Percentiles rank a stretch among this genome's conserved stretches.
Conservation (phyloP, 2,888 invertebrate species). For the Drosophila monieri region DNA sequence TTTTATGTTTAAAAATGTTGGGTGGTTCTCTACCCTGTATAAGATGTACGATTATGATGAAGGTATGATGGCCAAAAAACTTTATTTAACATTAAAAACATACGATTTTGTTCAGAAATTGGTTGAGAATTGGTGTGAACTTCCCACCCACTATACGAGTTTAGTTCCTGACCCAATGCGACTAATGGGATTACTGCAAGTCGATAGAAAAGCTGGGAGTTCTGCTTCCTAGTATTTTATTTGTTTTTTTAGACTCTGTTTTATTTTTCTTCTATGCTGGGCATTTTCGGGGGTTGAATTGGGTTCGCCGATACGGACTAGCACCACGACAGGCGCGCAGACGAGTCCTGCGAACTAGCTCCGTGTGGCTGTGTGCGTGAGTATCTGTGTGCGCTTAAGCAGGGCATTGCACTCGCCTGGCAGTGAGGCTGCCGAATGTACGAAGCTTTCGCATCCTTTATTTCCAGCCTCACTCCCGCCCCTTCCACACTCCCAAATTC, state of each 20-base stretch:
- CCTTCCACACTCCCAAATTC: conserved; percentile 49
- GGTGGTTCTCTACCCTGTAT: conserved; percentile 45
- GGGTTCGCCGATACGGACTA: conserved; percentile 59
- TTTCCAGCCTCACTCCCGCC: conserved; percentile 4
- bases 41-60: neutral
- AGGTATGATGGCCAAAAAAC: neutral
- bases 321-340: conserved; percentile 75
- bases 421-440: conserved; percentile 22
- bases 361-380: conserved; percentile 10
- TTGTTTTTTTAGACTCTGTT: conserved; percentile 5
- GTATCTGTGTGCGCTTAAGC: conserved; percentile 62
- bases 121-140: too few species aligned
- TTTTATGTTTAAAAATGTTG: conserved; percentile 78
- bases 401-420: conserved; percentile 75
- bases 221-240: conserved; percentile 46
- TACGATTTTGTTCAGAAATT: too few species aligned
- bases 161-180: neutral
- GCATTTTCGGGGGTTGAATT: conserved; percentile 71
- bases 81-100: neutral
- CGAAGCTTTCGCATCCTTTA: conserved; percentile 35
- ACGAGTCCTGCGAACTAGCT: conserved; percentile 38
- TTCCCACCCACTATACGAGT: too few species aligned
- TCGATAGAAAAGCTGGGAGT: conserved; percentile 4
- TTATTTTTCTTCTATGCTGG: conserved; percentile 13
- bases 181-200: neutral